These are phyloP conservation scores for Coryphaenoides rupestris DNA, from an alignment of 2,113 vertebrate species.

Conservation along the genomic window DNA sequence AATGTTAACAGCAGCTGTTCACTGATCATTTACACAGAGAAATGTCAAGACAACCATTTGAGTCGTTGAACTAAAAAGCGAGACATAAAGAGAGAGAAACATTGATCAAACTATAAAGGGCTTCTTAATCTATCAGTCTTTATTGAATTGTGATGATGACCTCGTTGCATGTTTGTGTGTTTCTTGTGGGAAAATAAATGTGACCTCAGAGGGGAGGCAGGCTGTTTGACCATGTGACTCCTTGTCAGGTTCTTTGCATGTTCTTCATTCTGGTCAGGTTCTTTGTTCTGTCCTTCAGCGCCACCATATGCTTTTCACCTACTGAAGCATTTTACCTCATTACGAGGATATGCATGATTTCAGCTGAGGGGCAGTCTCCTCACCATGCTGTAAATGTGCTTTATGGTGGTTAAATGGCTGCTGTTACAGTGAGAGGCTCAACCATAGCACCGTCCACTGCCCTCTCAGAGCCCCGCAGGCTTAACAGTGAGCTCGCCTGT, in stretches of 20 bases:
- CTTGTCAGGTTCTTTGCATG: constrained; percentile 30
- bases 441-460: background rate
- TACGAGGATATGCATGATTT: constrained; percentile 44
- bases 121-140: constrained; percentile 75
- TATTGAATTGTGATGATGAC: constrained; percentile 76
- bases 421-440: too few species aligned
- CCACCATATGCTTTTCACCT: background rate
- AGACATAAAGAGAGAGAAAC: constrained; percentile 46
- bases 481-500: constrained; percentile 8
- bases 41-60: constrained; percentile 20
- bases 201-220: constrained; percentile 58
- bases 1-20: constrained; percentile 39
- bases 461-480: background rate
- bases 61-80: constrained; percentile 43
- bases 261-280: constrained; percentile 34
- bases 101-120: constrained; percentile 74
- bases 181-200: constrained; percentile 77
- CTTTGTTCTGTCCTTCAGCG: constrained; percentile 11
- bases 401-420: too few species aligned
- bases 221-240: constrained; percentile 54
- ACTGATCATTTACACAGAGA: constrained; percentile 39
- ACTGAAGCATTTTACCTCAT: constrained; percentile 20
- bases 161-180: constrained; percentile 80
- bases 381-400: too few species aligned
- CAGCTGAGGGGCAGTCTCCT: too few species aligned